Evolutionary conservation across 2,113 vertebrate genomes (phyloP).

Genomic region (Pachycephala philippinensis): DNA sequence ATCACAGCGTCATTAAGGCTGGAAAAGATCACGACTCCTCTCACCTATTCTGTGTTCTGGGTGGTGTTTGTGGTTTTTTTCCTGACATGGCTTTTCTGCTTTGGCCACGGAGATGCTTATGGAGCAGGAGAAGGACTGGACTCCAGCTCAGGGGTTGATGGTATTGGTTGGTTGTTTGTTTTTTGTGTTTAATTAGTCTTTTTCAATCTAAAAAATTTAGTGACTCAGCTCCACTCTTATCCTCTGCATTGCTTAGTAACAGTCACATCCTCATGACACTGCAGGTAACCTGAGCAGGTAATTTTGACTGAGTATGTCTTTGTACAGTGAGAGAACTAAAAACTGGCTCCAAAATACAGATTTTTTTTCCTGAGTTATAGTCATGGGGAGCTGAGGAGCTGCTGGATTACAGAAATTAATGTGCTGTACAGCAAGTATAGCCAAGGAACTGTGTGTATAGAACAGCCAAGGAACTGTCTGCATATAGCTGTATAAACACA

Average conservation of each 20-base stretch:
- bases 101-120: rapidly evolving
- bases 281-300: not conserved
- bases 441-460: not conserved
- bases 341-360: not conserved
- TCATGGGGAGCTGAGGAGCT: not conserved
- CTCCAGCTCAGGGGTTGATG: not conserved
- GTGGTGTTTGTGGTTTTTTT: not conserved
- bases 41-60: not conserved
- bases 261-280: rapidly evolving
- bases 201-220: not conserved
- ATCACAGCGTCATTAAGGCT: not conserved
- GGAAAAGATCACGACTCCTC: not conserved
- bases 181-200: not conserved
- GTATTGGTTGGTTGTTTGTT: not conserved
- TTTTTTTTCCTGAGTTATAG: not conserved
- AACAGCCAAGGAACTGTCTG: not conserved
- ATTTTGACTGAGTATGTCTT: not conserved
- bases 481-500: not conserved
- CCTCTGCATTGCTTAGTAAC: not conserved
- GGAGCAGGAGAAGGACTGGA: not conserved
- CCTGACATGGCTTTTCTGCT: not conserved
- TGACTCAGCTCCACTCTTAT: not conserved
- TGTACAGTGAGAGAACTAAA: not conserved
- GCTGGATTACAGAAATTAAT: not conserved
- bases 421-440: not conserved